A percentile compares a stretch with the other conserved stretches of the same genome.
Evolutionary conservation across 2,888 invertebrate species (phyloP).

Genomic region (Biston stratarius): DNA sequence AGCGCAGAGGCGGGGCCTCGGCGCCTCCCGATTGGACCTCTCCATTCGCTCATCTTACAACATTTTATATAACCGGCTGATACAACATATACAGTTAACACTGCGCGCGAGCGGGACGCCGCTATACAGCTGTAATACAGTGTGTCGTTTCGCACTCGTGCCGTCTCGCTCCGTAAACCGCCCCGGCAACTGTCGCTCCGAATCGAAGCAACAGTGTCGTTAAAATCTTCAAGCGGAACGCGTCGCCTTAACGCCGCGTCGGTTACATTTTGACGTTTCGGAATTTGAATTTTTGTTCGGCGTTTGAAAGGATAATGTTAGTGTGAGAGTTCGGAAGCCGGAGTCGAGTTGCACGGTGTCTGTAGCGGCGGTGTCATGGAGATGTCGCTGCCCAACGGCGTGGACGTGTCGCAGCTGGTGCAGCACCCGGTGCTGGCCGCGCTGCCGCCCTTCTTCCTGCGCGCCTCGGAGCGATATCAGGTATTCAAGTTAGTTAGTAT

Average conservation of each 20-base stretch:
- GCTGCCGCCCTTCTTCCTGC: conserved; percentile 94
- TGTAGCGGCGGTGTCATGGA: conserved; percentile 61
- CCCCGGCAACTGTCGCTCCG: conserved; percentile 72
- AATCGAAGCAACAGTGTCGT: conserved; percentile 83
- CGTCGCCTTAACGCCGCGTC: conserved; percentile 52
- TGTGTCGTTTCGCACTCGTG: conserved; percentile 76
- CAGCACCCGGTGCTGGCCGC: conserved; percentile 94
- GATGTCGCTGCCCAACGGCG: conserved; percentile 94
- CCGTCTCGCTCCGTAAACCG: conserved; percentile 63
- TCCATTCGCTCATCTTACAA: conserved; percentile 74
- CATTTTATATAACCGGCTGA: conserved; percentile 86
- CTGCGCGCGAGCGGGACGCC: conserved; percentile 72
- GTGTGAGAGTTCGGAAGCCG: conserved; percentile 44
- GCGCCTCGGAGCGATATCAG: conserved; percentile 97
- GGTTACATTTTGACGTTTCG: conserved; percentile 30
- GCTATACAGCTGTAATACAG: conserved; percentile 70
- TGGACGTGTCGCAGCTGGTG: conserved; percentile 94
- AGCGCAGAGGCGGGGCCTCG: conserved; percentile 66
- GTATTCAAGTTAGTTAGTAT: conserved; percentile 57
- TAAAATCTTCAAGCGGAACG: conserved; percentile 66
- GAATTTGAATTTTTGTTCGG: conserved; percentile 35
- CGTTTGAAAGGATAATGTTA: conserved; percentile 25
- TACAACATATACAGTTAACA: conserved; percentile 86
- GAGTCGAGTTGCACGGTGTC: background rate
- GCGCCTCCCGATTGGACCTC: conserved; percentile 65